phyloP scores from a whole-genome alignment of 92 coral and sea anemone species.

The Palythoa grandis region DNA sequence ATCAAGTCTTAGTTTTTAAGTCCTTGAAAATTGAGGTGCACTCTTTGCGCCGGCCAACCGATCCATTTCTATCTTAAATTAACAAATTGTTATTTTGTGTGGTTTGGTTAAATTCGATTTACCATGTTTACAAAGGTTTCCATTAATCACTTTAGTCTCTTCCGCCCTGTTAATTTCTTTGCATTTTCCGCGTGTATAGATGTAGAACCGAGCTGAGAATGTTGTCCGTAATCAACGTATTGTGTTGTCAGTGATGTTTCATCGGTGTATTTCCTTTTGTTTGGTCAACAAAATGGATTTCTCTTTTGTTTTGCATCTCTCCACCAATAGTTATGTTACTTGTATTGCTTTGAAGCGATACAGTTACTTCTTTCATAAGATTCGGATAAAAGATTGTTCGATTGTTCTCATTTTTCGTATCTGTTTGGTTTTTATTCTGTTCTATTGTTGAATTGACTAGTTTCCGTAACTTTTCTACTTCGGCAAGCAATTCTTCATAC shows the following conservation, averaged over 20 bases:
- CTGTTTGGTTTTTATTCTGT: neutral
- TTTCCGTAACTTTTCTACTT: slow-evolving; percentile 65
- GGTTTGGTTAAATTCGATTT: too few relatives aligned
- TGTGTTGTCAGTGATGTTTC: neutral
- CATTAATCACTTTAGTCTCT: too few relatives aligned
- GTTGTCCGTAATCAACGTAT: neutral
- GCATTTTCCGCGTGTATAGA: neutral
- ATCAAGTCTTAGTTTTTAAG: too few relatives aligned
- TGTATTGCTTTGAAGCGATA: neutral
- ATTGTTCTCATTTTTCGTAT: neutral
- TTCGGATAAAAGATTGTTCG: neutral
- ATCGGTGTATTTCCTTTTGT: neutral
- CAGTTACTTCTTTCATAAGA: neutral
- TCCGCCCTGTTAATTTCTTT: too few relatives aligned
- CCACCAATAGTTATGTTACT: neutral
- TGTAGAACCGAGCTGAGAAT: neutral
- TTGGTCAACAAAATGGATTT: neutral
- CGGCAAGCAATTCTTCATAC: slow-evolving; percentile 65
- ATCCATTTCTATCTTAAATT: too few relatives aligned
- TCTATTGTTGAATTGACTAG: slow-evolving; percentile 41
- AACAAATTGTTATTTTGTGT: too few relatives aligned
- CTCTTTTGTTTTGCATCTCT: neutral
- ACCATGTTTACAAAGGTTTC: too few relatives aligned
- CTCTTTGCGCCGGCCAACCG: too few relatives aligned
- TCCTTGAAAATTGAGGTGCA: too few relatives aligned